Evolutionary conservation across 2,113 vertebrate genomes (phyloP).

Genomic region (Ictalurus furcatus): DNA sequence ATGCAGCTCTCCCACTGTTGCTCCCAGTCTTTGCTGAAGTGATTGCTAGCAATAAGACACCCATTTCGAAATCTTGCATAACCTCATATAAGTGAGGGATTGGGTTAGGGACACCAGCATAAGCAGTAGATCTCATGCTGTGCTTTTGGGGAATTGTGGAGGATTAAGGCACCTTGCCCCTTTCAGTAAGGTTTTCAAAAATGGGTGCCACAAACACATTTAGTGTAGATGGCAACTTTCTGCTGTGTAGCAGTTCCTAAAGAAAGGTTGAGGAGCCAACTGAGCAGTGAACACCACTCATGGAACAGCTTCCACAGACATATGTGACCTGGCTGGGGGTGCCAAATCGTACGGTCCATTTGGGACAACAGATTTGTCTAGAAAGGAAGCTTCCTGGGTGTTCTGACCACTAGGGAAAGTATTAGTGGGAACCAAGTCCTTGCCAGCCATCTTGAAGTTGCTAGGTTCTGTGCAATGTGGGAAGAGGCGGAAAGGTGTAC

Average conservation of each 20-base stretch:
- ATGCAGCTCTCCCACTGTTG: neutral
- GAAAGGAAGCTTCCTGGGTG: too few relatives aligned
- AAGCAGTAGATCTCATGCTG: neutral
- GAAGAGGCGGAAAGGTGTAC: neutral
- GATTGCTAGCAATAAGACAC: neutral
- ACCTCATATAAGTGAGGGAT: neutral
- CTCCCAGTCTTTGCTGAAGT: neutral
- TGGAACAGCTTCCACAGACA: neutral
- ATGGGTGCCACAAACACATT: neutral
- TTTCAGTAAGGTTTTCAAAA: neutral
- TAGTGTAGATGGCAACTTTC: neutral
- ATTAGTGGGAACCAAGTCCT: neutral
- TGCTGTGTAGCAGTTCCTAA: too few relatives aligned
- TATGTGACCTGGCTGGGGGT: neutral
- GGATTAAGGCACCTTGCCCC: neutral
- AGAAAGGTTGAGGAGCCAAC: neutral
- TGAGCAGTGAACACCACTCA: neutral
- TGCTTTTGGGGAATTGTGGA: neutral
- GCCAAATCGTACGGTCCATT: neutral
- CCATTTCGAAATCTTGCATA: neutral
- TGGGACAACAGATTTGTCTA: neutral
- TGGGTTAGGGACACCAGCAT: neutral
- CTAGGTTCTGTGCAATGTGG: neutral
- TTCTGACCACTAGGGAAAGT: neutral
- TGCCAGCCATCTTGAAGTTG: neutral